Conservation (phyloP, 2,113 vertebrate species). For the Irena cyanogastra region DNA sequence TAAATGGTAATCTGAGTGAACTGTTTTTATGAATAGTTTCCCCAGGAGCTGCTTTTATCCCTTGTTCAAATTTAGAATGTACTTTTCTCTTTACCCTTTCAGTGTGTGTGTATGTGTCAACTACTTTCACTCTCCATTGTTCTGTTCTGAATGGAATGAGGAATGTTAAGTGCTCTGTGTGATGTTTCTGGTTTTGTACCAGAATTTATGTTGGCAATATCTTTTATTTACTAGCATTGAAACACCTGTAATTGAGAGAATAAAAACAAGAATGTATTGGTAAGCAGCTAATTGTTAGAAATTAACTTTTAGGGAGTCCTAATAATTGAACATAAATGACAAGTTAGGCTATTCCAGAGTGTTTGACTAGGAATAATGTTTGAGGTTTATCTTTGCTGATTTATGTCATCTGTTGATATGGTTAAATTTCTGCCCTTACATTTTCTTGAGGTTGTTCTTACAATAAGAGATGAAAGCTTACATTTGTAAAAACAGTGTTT, state of each 20-base stretch:
- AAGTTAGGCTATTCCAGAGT: neutral
- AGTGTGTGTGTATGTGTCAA: neutral
- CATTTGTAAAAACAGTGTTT: neutral
- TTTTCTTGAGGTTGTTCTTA: neutral
- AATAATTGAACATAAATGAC: neutral
- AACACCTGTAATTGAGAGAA: neutral
- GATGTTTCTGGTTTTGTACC: neutral
- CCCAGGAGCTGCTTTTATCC: neutral
- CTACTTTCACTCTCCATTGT: neutral
- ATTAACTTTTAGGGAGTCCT: neutral
- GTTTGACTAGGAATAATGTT: neutral
- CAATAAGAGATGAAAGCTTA: neutral
- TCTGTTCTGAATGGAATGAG: neutral
- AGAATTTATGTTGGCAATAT: neutral
- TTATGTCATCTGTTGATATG: neutral
- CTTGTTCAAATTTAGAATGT: neutral
- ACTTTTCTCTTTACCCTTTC: neutral
- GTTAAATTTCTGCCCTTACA: neutral
- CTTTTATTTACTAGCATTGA: conserved; percentile 21
- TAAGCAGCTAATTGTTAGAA: neutral
- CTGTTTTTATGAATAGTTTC: neutral
- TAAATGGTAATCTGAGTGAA: neutral
- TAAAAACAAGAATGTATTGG: neutral
- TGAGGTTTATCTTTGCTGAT: neutral
- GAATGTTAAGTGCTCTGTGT: neutral